Evolutionary conservation across 2,113 vertebrate species (phyloP).

Genomic region (Neotragus moschatus): DNA sequence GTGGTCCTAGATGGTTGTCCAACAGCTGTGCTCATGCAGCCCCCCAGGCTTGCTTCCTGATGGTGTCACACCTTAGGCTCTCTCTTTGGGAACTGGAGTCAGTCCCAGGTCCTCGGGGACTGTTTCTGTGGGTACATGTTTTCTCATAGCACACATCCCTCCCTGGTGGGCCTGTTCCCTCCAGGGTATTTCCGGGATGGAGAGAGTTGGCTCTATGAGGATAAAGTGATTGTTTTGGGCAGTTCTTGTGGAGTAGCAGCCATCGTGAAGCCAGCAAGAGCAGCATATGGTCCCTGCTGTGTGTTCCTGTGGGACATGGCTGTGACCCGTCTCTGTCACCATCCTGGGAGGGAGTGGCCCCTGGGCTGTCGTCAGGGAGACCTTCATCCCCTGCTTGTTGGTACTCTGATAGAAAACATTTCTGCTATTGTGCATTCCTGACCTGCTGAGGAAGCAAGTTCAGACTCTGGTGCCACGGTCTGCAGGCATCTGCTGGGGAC

Average conservation of each 20-base stretch:
- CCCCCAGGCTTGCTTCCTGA: not conserved
- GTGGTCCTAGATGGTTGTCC: too few relatives aligned
- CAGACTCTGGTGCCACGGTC: not conserved
- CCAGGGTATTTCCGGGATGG: not conserved
- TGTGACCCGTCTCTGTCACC: not conserved
- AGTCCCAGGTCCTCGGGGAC: not conserved
- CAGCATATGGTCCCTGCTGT: too few relatives aligned
- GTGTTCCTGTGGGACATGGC: not conserved
- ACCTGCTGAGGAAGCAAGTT: not conserved
- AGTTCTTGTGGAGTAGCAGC: not conserved
- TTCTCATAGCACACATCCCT: not conserved
- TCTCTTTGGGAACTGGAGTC: not conserved
- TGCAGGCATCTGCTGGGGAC: not conserved
- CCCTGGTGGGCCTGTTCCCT: not conserved
- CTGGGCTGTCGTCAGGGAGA: not conserved
- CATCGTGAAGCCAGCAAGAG: not conserved
- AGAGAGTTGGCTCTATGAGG: fast-evolving
- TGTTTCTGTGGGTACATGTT: not conserved
- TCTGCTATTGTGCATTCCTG: not conserved
- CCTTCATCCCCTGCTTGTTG: not conserved
- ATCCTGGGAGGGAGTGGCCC: not conserved
- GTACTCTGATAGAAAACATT: not conserved
- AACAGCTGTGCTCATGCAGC: too few relatives aligned
- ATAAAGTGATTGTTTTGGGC: not conserved
- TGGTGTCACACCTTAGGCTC: not conserved